phyloP scores from a whole-genome alignment of 2,888 invertebrate genomes.

The Abrostola triplasia region DNA sequence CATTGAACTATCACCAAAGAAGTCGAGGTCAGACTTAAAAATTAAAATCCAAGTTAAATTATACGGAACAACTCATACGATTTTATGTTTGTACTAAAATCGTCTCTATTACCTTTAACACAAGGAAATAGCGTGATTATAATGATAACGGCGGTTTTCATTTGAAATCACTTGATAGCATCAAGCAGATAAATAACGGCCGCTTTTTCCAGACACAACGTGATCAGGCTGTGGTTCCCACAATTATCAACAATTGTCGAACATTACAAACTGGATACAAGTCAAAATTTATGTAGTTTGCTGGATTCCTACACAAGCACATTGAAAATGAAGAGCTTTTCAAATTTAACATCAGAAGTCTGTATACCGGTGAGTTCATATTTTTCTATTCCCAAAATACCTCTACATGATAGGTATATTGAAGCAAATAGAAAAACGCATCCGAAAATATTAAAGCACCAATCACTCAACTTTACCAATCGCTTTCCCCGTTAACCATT shows the following conservation, averaged over 20 bases:
- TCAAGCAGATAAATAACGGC: slow-evolving; percentile 16
- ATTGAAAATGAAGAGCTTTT: slow-evolving; percentile 46
- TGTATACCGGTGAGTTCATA: slow-evolving; percentile 67
- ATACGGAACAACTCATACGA: background rate
- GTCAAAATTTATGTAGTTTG: slow-evolving; percentile 64
- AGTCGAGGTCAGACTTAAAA: slow-evolving; percentile 3
- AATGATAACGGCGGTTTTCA: slow-evolving; percentile 13
- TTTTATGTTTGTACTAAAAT: background rate
- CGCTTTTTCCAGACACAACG: slow-evolving; percentile 64
- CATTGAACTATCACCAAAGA: slow-evolving; percentile 12
- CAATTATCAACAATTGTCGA: slow-evolving; percentile 73
- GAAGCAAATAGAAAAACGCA: too few species aligned
- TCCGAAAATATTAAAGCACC: background rate
- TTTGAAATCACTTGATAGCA: slow-evolving; percentile 32
- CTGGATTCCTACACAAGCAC: slow-evolving; percentile 63
- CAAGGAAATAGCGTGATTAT: slow-evolving; percentile 1
- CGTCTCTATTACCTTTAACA: background rate
- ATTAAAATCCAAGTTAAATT: slow-evolving; percentile 13
- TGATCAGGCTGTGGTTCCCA: slow-evolving; percentile 71
- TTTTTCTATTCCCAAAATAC: background rate
- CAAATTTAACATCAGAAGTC: slow-evolving; percentile 38
- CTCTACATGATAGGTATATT: too few species aligned
- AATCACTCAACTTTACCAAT: background rate
- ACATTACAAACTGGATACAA: slow-evolving; percentile 57
- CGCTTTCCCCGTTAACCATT: background rate